Base-by-base conservation (phyloP, 2,888 invertebrate species). In the Harpalus rufipes region DNA sequence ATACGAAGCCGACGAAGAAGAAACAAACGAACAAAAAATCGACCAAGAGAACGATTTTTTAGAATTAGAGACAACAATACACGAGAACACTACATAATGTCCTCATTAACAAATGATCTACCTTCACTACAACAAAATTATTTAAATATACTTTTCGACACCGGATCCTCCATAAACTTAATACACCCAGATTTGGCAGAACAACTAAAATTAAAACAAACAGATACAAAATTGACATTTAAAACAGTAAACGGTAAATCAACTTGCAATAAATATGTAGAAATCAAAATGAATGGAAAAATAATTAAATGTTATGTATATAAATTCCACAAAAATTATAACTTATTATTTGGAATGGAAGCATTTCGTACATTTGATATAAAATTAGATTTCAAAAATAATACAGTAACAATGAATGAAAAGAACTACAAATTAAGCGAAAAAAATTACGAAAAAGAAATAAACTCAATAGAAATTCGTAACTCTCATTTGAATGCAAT, bases 321-420 rank as follows among this genome's bases (percentile, higher is more conserved):
- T 5, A 76, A 76, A 76, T 76, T 76, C 56, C 51, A 76, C 7
- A 76, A 76, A 76, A 14, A 76, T 44, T 76, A 51, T n/a, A 76
- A 76, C 32, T 32, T 32, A 32, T n/a, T n/a, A n/a, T 32, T 32
- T 32, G 32, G 32, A 32, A 32, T 32, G 32, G 74, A 74, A 41
- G 25, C 2, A 16, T 74, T 74, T 32, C 8, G n/a, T n/a, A 12
- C 16, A 0, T 10, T 76, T 16, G 56, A 16, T 6, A 76, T 76
- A 14, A 76, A 41, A 18, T 5, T 76, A 16, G 76, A 76, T 10
- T 32, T 32, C 5, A 6, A 32, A 32, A 32, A 5, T 32, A 32
- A 21, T 76, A 14, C 56, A 7, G 8, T 51, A 44, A 39, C 41
- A 44, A 76, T 76, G 18, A 51, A 51, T 44, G 39, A 44, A 14